Evolutionary conservation across 35 echinoderm and acorn worm genomes (phyloP), one percentile per base, ranked within the genome.

Genomic region (Heliocidaris tuberculata): DNA sequence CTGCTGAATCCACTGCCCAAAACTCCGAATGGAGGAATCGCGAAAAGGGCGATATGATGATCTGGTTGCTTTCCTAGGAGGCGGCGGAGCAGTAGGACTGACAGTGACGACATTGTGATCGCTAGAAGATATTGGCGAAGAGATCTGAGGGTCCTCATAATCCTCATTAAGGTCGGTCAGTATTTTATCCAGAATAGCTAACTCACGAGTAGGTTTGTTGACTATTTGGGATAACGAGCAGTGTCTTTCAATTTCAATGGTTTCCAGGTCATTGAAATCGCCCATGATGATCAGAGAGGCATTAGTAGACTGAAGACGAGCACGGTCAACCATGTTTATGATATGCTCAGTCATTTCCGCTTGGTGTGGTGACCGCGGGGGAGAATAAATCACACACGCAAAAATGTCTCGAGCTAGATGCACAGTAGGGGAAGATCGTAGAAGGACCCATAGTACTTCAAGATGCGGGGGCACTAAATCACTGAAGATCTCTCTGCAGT

Each of bases 391-490:
- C 47, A 59, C 13, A 85, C 65, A 85, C 15, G 85, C 48, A 48
- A 35, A 85, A 12, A 59, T 31, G 11, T 71, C 61, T 42, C 27
- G 9, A 31, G 48, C 42, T 2, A 61, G 59, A 19, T 61, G 59
- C 16, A 61, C 59, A 7, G 59, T 15, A 15, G 32, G 31, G 4
- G 94, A 70, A 2, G 60, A 48, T 17, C 17, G 85, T 11, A 94
- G 31, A n/a, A 21, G 50, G 5, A 85, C 59, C 94, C 94, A 94
- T 35, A 94, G 15, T 5, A 85, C 94, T 42, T 94, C 94, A 85
- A 94, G 31, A 16, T 94, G 2, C 2, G 9, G 5, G n/a, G 61
- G 65, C 3, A 85, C 29, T 88, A 21, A 16, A 31, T 90, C 48
- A 15, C 12, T 49, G 32, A 35, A 47, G 15, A 16, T 15, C 32